phyloP scores from a whole-genome alignment of 2,113 vertebrate genomes.

The Polyodon spathula region DNA sequence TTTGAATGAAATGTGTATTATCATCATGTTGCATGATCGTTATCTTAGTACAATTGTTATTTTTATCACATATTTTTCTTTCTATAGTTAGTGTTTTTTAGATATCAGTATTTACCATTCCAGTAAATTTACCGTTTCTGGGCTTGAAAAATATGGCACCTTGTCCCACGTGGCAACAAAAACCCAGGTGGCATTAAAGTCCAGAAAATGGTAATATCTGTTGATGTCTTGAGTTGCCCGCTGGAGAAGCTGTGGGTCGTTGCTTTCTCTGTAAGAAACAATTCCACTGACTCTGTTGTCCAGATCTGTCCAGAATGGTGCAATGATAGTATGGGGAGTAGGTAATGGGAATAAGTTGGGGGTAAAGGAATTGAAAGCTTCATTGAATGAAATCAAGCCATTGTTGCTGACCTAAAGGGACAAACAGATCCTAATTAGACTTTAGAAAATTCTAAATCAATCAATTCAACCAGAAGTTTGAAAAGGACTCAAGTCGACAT shows the following conservation, averaged over 20 bases:
- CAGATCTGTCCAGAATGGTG: no score
- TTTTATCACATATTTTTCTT: neutral
- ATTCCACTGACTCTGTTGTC: conserved; percentile 29
- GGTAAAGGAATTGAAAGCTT: neutral
- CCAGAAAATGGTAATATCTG: conserved; percentile 22
- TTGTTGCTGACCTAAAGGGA: conserved; percentile 25
- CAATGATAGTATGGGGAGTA: conserved; percentile 15
- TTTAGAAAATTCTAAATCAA: no score
- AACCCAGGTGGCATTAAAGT: conserved; percentile 29
- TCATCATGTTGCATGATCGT: no score
- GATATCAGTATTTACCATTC: neutral
- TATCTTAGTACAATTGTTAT: no score
- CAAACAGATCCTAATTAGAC: no score
- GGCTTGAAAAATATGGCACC: conserved; percentile 34
- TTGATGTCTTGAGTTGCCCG: conserved; percentile 38
- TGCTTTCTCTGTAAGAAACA: conserved; percentile 38
- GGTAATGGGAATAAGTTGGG: conserved; percentile 15
- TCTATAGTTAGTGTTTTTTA: neutral
- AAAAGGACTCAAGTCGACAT: no score
- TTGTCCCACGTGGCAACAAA: no score
- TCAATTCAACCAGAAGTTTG: no score
- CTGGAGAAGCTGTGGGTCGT: neutral
- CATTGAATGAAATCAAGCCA: conserved; percentile 19
- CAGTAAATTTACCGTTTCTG: conserved; percentile 28
- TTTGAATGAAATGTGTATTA: no score